phyloP scores from a whole-genome alignment of 2,797 vertebrate species.

The Typhlichthys eigenmanni region DNA sequence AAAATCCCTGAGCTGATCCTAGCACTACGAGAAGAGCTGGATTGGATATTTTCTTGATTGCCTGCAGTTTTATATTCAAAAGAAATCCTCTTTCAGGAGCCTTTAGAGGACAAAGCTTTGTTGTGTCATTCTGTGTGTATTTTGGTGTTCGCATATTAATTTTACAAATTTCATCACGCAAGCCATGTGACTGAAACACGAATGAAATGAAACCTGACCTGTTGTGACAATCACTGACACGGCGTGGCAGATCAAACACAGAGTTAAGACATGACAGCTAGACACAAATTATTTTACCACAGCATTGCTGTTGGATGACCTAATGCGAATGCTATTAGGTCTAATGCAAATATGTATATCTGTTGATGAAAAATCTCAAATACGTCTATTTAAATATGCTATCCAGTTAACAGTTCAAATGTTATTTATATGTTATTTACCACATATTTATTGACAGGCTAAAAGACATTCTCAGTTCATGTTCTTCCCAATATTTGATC shows the following conservation, averaged over 20 bases:
- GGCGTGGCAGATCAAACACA: too few species aligned
- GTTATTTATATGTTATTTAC: too few species aligned
- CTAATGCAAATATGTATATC: too few species aligned
- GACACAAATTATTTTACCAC: too few species aligned
- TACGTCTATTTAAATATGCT: too few species aligned
- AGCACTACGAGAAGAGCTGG: constrained; percentile 9
- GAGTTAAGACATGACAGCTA: too few species aligned
- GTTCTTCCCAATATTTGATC: not conserved
- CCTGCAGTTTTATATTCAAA: constrained; percentile 55
- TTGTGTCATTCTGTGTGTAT: not conserved
- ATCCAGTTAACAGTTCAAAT: too few species aligned
- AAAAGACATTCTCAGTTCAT: not conserved
- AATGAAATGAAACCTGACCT: constrained; percentile 7
- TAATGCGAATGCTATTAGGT: too few species aligned
- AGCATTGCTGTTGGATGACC: too few species aligned
- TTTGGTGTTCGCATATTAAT: not conserved
- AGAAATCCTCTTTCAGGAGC: constrained; percentile 69
- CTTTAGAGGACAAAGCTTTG: constrained; percentile 53
- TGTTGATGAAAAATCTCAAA: too few species aligned
- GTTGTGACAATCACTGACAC: not conserved
- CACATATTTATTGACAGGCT: not conserved
- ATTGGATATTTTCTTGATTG: constrained; percentile 69
- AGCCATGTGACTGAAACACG: constrained; percentile 27
- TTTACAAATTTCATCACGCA: constrained; percentile 21
- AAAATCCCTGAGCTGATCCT: constrained; percentile 64